Conservation (phyloP, 2,797 vertebrate species). For the Morelia viridis region DNA sequence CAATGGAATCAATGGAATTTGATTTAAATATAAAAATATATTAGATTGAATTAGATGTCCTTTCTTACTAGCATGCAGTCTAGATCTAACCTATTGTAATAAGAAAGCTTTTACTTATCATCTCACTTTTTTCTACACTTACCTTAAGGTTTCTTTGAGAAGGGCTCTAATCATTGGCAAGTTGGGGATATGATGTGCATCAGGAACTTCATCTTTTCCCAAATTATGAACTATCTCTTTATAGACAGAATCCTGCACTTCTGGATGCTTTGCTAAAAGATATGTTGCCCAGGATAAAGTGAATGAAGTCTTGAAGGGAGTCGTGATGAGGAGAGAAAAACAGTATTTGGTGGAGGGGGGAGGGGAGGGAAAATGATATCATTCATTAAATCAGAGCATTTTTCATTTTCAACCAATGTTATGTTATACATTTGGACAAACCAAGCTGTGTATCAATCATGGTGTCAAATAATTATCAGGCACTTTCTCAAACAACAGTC, state of each 20-base stretch:
- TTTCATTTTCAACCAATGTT: not conserved
- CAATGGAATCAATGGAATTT: not conserved
- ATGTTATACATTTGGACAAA: constrained; percentile 3
- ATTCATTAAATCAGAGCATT: not conserved
- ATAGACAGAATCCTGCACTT: constrained; percentile 81
- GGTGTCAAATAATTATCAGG: not conserved
- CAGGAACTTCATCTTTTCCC: constrained; percentile 74
- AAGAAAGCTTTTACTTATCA: not conserved
- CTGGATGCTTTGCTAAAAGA: constrained; percentile 84
- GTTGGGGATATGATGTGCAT: constrained; percentile 78
- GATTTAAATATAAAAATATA: not conserved
- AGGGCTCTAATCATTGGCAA: constrained; percentile 87
- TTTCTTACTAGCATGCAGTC: not conserved
- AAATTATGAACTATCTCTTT: constrained; percentile 78
- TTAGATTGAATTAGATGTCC: not conserved
- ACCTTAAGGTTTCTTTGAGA: constrained; percentile 94
- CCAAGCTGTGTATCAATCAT: constrained; percentile 5
- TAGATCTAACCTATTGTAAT: not conserved
- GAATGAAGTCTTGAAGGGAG: constrained; percentile 83
- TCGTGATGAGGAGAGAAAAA: not conserved
- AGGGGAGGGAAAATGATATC: not conserved
- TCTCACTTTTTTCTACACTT: constrained; percentile 17
- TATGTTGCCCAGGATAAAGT: constrained; percentile 89
- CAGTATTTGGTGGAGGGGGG: not conserved
- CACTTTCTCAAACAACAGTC: not conserved